phyloP scores from a whole-genome alignment of 2,888 invertebrate genomes.

The Abscondita cerata region DNA sequence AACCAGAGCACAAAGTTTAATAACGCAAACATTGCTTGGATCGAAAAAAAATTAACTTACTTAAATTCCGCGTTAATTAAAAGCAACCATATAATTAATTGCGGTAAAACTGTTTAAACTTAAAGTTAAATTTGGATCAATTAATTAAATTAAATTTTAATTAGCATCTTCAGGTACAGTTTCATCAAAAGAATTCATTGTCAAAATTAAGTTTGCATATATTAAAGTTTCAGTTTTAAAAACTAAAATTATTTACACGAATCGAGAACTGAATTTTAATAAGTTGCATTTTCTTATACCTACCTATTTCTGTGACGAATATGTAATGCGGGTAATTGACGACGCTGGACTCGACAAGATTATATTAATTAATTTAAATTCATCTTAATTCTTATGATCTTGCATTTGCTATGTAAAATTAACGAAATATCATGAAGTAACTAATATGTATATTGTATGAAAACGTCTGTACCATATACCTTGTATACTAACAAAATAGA shows the following conservation, averaged over 20 bases:
- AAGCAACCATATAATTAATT: constrained; percentile 46
- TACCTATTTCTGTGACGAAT: too few relatives aligned
- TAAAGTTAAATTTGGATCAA: constrained; percentile 35
- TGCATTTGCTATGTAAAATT: too few relatives aligned
- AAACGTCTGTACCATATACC: too few relatives aligned
- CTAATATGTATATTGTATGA: too few relatives aligned
- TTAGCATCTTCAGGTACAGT: constrained; percentile 26
- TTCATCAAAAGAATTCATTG: constrained; percentile 24
- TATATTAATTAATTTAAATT: too few relatives aligned
- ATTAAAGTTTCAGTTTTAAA: constrained; percentile 20
- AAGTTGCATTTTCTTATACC: too few relatives aligned
- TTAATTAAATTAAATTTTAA: constrained; percentile 35
- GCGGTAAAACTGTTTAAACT: constrained; percentile 37
- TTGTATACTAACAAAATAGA: too few relatives aligned
- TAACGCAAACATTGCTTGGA: constrained; percentile 10
- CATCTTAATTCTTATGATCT: too few relatives aligned
- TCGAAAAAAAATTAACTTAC: constrained; percentile 44
- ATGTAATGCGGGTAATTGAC: too few relatives aligned
- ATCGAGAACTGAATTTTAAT: constrained; percentile 15
- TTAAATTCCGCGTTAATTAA: constrained; percentile 51
- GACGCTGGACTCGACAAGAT: too few relatives aligned
- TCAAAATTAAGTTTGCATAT: constrained; percentile 33
- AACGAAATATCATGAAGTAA: too few relatives aligned
- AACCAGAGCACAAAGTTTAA: constrained; percentile 42
- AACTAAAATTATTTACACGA: constrained; percentile 31